phyloP scores from a whole-genome alignment of 1,140 invertebrate genomes.

The Pygmarrhopalites habei region DNA sequence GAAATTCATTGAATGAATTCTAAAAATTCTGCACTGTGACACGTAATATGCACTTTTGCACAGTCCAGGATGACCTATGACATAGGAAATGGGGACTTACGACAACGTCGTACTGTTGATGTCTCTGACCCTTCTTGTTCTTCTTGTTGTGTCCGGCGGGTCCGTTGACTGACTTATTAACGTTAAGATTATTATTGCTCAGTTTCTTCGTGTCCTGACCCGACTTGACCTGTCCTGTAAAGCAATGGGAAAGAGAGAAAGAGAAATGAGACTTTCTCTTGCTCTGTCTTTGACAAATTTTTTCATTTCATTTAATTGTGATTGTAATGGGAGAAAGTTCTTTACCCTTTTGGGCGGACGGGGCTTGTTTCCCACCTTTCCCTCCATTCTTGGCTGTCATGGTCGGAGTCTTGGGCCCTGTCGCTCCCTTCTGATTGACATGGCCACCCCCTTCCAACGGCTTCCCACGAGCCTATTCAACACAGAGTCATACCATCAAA shows the following conservation, averaged over 20 bases:
- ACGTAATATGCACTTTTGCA: too few relatives aligned
- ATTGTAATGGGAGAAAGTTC: too few relatives aligned
- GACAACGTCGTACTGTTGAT: constrained; percentile 71
- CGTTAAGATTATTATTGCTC: constrained; percentile 56
- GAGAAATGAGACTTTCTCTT: too few relatives aligned
- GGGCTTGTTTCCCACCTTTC: constrained; percentile 49
- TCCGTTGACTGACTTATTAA: constrained; percentile 22
- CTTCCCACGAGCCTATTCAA: constrained; percentile 65
- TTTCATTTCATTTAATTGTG: too few relatives aligned
- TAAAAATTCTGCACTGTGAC: too few relatives aligned
- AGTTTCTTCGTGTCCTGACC: constrained; percentile 39
- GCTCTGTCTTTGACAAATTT: too few relatives aligned
- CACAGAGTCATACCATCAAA: not conserved
- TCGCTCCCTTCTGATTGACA: constrained; percentile 52
- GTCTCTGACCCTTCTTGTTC: constrained; percentile 68
- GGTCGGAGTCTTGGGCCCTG: constrained; percentile 47
- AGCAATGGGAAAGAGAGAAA: too few relatives aligned
- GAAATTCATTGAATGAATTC: too few relatives aligned
- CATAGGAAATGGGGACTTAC: too few relatives aligned
- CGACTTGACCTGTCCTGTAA: constrained; percentile 43
- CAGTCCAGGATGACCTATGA: too few relatives aligned
- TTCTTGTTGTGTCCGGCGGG: constrained; percentile 52
- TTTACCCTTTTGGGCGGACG: constrained; percentile 55
- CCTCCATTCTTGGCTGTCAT: constrained; percentile 51
- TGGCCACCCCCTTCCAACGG: constrained; percentile 62